Evolutionary conservation across 2,797 vertebrate genomes (phyloP).

Genomic region (Paguma larvata): DNA sequence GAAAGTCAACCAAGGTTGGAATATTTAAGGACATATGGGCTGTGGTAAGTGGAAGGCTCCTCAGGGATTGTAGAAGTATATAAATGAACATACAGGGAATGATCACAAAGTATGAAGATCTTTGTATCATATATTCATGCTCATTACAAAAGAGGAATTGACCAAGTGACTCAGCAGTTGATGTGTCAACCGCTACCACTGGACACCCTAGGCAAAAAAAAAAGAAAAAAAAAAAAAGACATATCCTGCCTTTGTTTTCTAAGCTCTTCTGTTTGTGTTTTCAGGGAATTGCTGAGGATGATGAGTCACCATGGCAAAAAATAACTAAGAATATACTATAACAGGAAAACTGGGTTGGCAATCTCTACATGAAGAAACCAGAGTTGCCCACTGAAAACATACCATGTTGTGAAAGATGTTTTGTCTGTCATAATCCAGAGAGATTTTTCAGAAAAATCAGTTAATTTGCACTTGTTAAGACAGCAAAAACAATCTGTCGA

Average conservation of each 20-base stretch:
- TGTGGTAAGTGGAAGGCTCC: not conserved
- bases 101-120: not conserved
- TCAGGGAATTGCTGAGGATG: not conserved
- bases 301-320: constrained; percentile 30
- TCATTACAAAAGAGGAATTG: not conserved
- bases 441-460: constrained; percentile 58
- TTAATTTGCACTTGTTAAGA: constrained; percentile 76
- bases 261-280: not conserved
- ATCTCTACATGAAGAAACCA: not conserved
- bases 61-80: not conserved
- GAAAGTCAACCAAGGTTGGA: not conserved
- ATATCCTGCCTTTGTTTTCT: not conserved
- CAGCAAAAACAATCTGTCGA: constrained; percentile 75
- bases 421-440: constrained; percentile 65
- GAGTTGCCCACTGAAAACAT: not conserved
- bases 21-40: not conserved
- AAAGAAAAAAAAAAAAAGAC: not conserved
- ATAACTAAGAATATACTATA: not conserved
- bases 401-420: constrained; percentile 35
- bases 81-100: not conserved
- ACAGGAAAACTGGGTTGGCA: not conserved
- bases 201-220: not conserved
- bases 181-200: not conserved
- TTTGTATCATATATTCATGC: not conserved
- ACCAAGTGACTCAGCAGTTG: not conserved